These are phyloP conservation scores for Crenuchus spilurus DNA, from an alignment of 2,797 vertebrate genomes.

Conservation along the genomic window DNA sequence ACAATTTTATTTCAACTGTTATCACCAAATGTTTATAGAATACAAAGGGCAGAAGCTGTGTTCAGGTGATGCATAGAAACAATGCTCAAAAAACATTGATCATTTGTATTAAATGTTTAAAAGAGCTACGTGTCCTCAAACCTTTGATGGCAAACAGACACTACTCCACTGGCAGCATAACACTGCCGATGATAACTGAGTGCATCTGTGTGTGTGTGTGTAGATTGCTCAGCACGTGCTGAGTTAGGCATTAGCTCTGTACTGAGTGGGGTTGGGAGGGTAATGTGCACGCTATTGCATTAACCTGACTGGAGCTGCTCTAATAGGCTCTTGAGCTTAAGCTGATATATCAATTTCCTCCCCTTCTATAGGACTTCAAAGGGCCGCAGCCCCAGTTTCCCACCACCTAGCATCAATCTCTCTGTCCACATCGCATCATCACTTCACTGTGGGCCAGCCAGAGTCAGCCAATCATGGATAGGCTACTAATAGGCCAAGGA, in stretches of 20 bases:
- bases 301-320: slow-evolving; percentile 81
- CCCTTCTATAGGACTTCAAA: slow-evolving; percentile 94
- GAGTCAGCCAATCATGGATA: slow-evolving; percentile 64
- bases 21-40: too few relatives aligned
- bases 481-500: slow-evolving; percentile 48
- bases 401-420: slow-evolving; percentile 94
- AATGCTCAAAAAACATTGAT: too few relatives aligned
- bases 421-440: slow-evolving; percentile 80
- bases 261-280: slow-evolving; percentile 73
- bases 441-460: slow-evolving; percentile 68
- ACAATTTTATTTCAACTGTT: too few relatives aligned
- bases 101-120: too few relatives aligned
- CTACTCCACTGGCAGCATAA: too few relatives aligned
- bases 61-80: too few relatives aligned
- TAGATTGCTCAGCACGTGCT: slow-evolving; percentile 18
- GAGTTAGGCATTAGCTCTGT: slow-evolving; percentile 60
- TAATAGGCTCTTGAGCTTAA: slow-evolving; percentile 87
- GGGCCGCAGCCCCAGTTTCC: slow-evolving; percentile 80
- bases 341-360: slow-evolving; percentile 96
- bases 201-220: slow-evolving; percentile 1
- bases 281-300: slow-evolving; percentile 81
- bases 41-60: too few relatives aligned
- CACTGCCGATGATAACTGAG: too few relatives aligned
- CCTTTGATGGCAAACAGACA: too few relatives aligned
- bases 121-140: too few relatives aligned